Base-by-base conservation (phyloP, 1,140 invertebrate genomes). In the Drosophila pectinifera region DNA sequence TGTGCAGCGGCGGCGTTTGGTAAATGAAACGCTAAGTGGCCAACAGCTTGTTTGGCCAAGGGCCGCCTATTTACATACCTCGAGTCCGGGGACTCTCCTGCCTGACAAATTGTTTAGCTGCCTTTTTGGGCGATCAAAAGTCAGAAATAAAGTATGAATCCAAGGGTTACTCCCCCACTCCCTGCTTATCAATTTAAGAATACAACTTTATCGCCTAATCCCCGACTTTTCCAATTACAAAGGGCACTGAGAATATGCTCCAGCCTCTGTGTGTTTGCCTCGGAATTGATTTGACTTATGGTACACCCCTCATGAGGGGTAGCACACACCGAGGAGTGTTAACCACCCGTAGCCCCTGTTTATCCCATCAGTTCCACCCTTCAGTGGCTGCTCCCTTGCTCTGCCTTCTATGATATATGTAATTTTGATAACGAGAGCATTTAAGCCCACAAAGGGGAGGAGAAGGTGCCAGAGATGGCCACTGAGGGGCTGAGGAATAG, bases 21-120 rank as follows among this genome's bases (percentile, higher is more conserved):
- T 83, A 88, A 53, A 89, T 88, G 83, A 86, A 77, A 82, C 81
- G 80, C 80, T 89, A 89, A 89, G 84, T 89, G 84, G 85, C 72
- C 70, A 53, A 70, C 79, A 88, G 75, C 31, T 79, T 86, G 67
- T 86, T 85, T 85, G 62, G 56, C 43, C 72, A 77, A 76, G 38
- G 36, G 42, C 61, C 57, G 42, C 45, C 57, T 70, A 61, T 82
- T 73, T 72, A 54, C 75, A 46, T 67, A 53, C 59, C 73, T 59
- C 55, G 14, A 14, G 26, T 49, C 48, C 24, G 57, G 54, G 57
- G 54, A 57, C 48, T 67, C 63, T 51, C 13, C 31, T 1, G 61
- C 41, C 83, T 88, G 84, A 89, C 84, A 89, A 89, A 89, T 89
- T 89, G 77, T 67, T 41, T 43, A 43, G 46, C 49, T 31, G 41